Evolutionary conservation across 2,888 invertebrate species (phyloP), one percentile per base, ranked within the genome.

Genomic region (Drosophila dives): DNA sequence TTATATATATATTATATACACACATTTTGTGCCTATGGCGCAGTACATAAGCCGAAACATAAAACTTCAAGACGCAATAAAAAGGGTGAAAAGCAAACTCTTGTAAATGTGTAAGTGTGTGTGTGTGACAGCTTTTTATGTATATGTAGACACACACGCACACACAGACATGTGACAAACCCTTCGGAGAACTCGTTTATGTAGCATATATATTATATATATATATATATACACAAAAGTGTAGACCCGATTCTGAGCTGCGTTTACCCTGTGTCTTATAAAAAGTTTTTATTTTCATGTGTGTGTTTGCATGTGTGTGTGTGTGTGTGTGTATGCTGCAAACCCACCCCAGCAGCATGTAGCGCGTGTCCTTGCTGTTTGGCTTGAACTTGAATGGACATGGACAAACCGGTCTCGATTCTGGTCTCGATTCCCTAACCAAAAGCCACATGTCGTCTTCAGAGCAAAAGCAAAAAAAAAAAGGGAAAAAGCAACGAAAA

Each of bases 61-160:
- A 89, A 80, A 87, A 85, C 87, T 89, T 89, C 72, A 89, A 87
- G 87, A 88, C 87, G 90, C 77, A 89, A 88, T 88, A 88, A 88
- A 88, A 88, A 88, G 87, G 87, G 87, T 88, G 88, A 88, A 88
- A 84, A 80, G 80, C 83, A 79, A 79, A 69, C 51, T 64, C 63
- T 71, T 59, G 51, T 54, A 50, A 53, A 40, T 45, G 34, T 59
- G 51, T 50, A 50, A 53, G 53, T 59, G 29, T 49, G 53, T 42
- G 51, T 71, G 64, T 73, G 76, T 74, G 73, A 64, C 64, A 81
- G 80, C 89, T 84, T 86, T 89, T 83, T 81, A 87, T 89, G 73
- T 86, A 73, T 80, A 69, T 80, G 65, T 65, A 62, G 63, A 54
- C 58, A 69, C 60, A 76, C 56, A 50, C 26, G 69, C 50, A 53